Percentiles rank a stretch among this genome's conserved stretches.
These are phyloP conservation scores for Chlorops oryzae DNA, from an alignment of 1,140 invertebrate species.

Conservation along the genomic window DNA sequence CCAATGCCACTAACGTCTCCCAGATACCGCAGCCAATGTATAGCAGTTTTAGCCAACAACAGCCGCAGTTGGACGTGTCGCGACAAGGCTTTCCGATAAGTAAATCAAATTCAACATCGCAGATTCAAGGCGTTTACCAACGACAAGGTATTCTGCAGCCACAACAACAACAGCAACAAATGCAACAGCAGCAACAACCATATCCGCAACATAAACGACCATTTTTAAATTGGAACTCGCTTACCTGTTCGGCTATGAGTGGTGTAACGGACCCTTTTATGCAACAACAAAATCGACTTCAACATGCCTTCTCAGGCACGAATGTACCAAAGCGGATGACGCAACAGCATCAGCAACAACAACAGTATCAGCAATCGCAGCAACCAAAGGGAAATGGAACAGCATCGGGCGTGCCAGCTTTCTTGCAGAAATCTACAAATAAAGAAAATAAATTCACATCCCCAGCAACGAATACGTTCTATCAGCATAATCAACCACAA, in stretches of 20 bases:
- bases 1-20: constrained; percentile 5
- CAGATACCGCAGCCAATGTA: constrained; percentile 4
- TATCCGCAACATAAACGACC: constrained; percentile 40
- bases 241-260: constrained; percentile 38
- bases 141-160: constrained; percentile 21
- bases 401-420: background rate
- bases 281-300: constrained; percentile 30
- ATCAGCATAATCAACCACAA: constrained; percentile 14
- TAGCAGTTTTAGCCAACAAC: constrained; percentile 11
- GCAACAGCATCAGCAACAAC: constrained; percentile 31
- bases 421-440: constrained; percentile 6
- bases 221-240: constrained; percentile 40
- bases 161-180: constrained; percentile 28
- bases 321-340: too few relatives aligned
- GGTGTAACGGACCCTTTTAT: constrained; percentile 35
- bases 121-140: constrained; percentile 34
- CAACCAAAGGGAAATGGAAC: constrained; percentile 16
- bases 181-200: constrained; percentile 18
- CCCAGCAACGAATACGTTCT: too few relatives aligned
- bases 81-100: constrained; percentile 28
- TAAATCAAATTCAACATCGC: constrained; percentile 42
- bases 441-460: constrained; percentile 10
- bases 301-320: too few relatives aligned
- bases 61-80: constrained; percentile 19
- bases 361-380: constrained; percentile 23